Conservation (phyloP, 2,113 vertebrate species). For the Trematomus loennbergii region DNA sequence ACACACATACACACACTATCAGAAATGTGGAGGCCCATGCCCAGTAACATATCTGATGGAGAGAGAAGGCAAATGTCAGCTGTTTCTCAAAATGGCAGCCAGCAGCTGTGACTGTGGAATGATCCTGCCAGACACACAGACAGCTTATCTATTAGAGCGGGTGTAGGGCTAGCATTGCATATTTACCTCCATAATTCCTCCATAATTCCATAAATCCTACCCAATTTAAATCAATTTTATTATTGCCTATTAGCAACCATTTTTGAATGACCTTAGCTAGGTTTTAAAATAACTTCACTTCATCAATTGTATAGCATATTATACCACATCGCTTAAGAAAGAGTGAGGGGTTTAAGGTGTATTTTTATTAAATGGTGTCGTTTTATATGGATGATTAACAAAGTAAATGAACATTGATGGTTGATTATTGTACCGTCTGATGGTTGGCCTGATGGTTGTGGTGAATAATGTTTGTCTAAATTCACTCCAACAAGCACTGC, state of each 20-base stretch:
- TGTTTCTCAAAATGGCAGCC: conserved; percentile 81
- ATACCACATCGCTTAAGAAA: neutral
- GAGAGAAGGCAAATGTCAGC: conserved; percentile 81
- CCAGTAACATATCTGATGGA: conserved; percentile 81
- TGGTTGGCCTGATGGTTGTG: neutral
- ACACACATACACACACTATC: conserved; percentile 50
- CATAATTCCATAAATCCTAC: no score
- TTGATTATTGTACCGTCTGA: no score
- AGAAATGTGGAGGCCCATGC: conserved; percentile 79
- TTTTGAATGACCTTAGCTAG: conserved; percentile 6
- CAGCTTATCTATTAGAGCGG: conserved; percentile 22
- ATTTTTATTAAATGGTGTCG: neutral
- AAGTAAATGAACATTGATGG: neutral
- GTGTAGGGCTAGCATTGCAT: conserved; percentile 9
- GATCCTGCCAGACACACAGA: conserved; percentile 43
- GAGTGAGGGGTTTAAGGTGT: neutral
- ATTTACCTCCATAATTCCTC: conserved; percentile 10
- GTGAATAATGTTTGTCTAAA: neutral
- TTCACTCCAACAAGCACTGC: neutral
- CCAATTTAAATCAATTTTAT: neutral
- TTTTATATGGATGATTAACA: neutral
- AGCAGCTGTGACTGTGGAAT: conserved; percentile 60
- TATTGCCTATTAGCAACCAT: neutral
- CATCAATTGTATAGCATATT: neutral
- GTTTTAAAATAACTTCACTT: neutral